Base-by-base conservation (phyloP, 1,140 invertebrate genomes). In the Zaprionus inermis region DNA sequence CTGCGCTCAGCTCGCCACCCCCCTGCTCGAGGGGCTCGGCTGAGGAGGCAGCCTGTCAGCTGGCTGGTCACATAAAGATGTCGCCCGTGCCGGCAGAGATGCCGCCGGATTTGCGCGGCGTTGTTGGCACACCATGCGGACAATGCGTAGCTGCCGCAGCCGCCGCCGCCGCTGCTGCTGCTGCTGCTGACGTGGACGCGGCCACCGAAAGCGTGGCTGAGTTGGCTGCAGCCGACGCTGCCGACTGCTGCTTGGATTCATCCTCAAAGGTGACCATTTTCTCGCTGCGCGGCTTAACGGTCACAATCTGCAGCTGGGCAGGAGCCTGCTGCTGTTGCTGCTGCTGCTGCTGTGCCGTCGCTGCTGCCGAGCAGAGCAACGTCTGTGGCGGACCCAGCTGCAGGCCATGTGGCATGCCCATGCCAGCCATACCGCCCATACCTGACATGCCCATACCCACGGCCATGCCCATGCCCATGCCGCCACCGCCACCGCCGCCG, bases 191-290 rank as follows among this genome's bases (percentile, higher is more conserved):
- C 16, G 38, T 44, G n/a, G 38, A 44, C n/a, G 38, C 38, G 16
- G 38, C 38, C 3, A 44, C 38, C 9, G 38, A 44, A 5, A 44
- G 14, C n/a, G 38, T 44, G 16, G 38, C 38, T 6, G 49, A 52
- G 7, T 46, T 44, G 3, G 65, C 32, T 6, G 52, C 65, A 10
- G 88, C 63, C 49, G 78, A 79, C 7, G 28, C 36, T n/a, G 59
- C 34, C 7, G 46, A 28, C 59, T 6, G 65, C 68, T 7, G 84
- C 67, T 93, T 88, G 46, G 93, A 93, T 75, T 96, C 96, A 79
- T 97, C 96, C 79, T 97, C 96, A 78, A 97, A 97, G 1, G 96
- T 97, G 14, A 96, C 96, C 94, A 96, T 96, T 92, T 96, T 96
- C 86, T 96, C 96, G 38, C 83, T 88, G 46, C 95, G 93, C 38